A percentile compares a stretch with the other conserved stretches of the same genome.
These are phyloP conservation scores for Dicyrtoma fusca DNA, from an alignment of 2,888 invertebrate genomes.

Conservation along the genomic window DNA sequence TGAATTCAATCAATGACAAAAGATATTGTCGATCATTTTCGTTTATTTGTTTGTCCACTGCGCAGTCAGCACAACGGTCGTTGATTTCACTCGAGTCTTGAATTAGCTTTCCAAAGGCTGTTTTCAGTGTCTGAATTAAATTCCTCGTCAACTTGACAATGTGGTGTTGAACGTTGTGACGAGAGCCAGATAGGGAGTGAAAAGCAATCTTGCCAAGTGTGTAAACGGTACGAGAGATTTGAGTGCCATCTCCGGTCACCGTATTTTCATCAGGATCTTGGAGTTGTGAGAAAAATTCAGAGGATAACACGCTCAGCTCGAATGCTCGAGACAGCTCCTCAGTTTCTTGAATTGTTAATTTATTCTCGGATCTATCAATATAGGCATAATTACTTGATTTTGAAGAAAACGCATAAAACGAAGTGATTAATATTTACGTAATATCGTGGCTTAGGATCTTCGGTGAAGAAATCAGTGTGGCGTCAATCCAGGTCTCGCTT, in stretches of 20 bases:
- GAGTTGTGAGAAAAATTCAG: background rate
- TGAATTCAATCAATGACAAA: constrained; percentile 2
- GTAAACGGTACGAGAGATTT: background rate
- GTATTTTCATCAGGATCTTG: background rate
- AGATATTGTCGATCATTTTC: constrained; percentile 19
- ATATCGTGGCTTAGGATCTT: no score
- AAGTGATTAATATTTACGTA: no score
- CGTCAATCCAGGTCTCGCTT: no score
- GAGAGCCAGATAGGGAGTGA: background rate
- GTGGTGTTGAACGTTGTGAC: background rate
- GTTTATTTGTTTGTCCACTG: background rate
- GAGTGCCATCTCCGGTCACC: background rate
- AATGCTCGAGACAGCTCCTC: constrained; percentile 20
- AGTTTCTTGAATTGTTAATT: constrained; percentile 3
- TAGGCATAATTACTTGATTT: no score
- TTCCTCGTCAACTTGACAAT: constrained; percentile 12
- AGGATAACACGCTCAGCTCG: background rate
- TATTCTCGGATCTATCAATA: background rate
- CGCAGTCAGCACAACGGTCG: background rate
- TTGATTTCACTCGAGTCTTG: background rate
- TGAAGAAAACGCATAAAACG: no score
- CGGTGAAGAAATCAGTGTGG: no score
- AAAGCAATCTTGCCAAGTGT: background rate
- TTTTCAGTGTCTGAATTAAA: constrained; percentile 12
- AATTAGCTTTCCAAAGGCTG: constrained; percentile 9